Evolutionary conservation across 2,888 invertebrate genomes (phyloP).

Genomic region (Lathronympha strigana): DNA sequence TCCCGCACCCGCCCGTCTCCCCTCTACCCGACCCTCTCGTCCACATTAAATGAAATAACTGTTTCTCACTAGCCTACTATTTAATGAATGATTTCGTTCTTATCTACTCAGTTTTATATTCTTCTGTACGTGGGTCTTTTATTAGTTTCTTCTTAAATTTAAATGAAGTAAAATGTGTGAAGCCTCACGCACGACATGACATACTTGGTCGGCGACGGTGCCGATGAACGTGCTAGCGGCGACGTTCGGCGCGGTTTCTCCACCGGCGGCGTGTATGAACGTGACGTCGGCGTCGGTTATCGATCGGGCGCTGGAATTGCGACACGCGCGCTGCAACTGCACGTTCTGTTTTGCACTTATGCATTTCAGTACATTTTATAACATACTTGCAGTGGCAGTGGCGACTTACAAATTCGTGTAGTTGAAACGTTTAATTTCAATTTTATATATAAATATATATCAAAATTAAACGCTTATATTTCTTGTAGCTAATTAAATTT

Average conservation of each 20-base stretch:
- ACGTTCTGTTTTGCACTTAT: slow-evolving; percentile 43
- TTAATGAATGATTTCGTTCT: slow-evolving; percentile 16
- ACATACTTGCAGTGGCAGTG: slow-evolving; percentile 10
- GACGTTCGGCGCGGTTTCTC: slow-evolving; percentile 41
- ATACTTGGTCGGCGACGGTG: not conserved
- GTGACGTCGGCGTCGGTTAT: slow-evolving; percentile 52
- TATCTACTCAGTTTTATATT: not conserved
- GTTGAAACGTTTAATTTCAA: too few relatives aligned
- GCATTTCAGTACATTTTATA: slow-evolving; percentile 40
- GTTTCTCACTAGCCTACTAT: slow-evolving; percentile 2
- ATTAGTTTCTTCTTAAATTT: not conserved
- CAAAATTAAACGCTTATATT: too few relatives aligned
- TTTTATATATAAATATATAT: too few relatives aligned
- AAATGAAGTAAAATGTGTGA: not conserved
- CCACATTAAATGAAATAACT: slow-evolving; percentile 10
- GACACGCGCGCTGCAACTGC: slow-evolving; percentile 46
- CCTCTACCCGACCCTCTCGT: slow-evolving; percentile 26
- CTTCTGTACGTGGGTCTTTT: not conserved
- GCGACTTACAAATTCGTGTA: not conserved
- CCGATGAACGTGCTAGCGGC: slow-evolving; percentile 40
- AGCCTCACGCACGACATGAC: slow-evolving; percentile 2
- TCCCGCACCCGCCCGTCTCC: slow-evolving; percentile 23
- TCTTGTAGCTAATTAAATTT: too few relatives aligned
- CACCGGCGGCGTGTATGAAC: slow-evolving; percentile 47
- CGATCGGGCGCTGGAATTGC: slow-evolving; percentile 48